Base-by-base conservation (phyloP, 2,888 invertebrate genomes). In the Brenthis daphne region DNA sequence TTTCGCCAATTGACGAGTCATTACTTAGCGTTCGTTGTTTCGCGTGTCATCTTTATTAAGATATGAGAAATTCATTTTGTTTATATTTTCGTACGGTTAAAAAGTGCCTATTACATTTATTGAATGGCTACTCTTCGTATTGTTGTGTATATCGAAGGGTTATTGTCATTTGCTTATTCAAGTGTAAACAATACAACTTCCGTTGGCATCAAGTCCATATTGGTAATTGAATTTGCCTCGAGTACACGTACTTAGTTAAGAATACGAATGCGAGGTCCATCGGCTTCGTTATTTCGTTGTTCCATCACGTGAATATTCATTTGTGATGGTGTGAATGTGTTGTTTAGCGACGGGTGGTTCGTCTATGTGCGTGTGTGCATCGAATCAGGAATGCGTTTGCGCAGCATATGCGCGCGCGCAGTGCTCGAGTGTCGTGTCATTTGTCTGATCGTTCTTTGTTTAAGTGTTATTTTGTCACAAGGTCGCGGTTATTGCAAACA, bases 311-410 rank as follows among this genome's bases (percentile, higher is more conserved):
- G 68, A 67, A 74, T 70, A 70, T 73, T 72, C 67, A 71, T 72
- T 69, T 68, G 54, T 64, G 57, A 48, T 56, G 51, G 70, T 65
- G 67, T 70, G 65, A 63, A 60, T 61, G 48, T 64, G 61, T 65
- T 58, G 61, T 60, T 56, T 67, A 53, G 73, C 65, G 67, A 54
- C 54, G 54, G 24, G 55, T 29, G 20, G 29, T 72, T 75, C 70
- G 76, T 73, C 73, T 70, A 77, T 74, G 75, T 54, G 74, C 72
- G 70, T 63, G 79, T 76, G 80, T 80, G 80, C 80, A 79, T 81
- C 90, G 82, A 88, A 90, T 91, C 80, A 79, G 86, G 89, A 89
- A 91, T 91, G 88, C 82, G 83, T 85, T 82, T 81, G 85, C 83
- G 77, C 84, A 82, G 84, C 85, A 84, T 83, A 86, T 77, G 76